Percentiles rank a stretch among this genome's conserved stretches.
Conservation (phyloP, 2,888 invertebrate species). For the Catocala fraxini region DNA sequence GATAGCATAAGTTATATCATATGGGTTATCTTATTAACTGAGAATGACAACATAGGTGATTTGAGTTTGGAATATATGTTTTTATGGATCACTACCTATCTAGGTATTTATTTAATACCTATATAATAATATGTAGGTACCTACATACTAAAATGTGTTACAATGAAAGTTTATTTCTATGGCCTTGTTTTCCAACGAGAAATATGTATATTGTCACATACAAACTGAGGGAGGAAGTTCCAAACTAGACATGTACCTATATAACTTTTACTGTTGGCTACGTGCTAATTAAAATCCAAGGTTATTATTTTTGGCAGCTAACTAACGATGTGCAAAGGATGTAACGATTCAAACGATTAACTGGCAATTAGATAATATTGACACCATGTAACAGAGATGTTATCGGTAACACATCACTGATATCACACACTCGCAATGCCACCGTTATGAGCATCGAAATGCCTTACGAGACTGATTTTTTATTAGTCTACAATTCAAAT, state of each 20-base stretch:
- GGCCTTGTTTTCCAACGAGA: background rate
- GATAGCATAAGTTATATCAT: background rate
- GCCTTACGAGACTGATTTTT: conserved; percentile 59
- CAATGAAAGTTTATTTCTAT: too few species aligned
- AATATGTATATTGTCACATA: background rate
- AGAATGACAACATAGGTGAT: background rate
- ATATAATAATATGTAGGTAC: too few species aligned
- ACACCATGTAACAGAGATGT: conserved; percentile 29
- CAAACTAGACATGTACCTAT: conserved; percentile 25
- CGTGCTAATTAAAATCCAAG: conserved; percentile 53
- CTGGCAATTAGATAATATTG: conserved; percentile 43
- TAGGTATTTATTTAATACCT: too few species aligned
- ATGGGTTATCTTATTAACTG: background rate
- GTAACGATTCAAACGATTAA: conserved; percentile 30
- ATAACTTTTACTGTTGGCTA: conserved; percentile 44
- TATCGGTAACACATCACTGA: conserved; percentile 26
- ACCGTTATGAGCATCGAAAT: conserved; percentile 33
- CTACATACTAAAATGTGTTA: too few species aligned
- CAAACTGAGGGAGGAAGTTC: conserved; percentile 13
- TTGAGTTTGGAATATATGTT: background rate
- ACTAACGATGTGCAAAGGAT: conserved; percentile 28
- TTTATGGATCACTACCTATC: background rate
- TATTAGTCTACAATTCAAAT: conserved; percentile 66
- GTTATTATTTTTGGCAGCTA: conserved; percentile 50
- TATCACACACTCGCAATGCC: conserved; percentile 31